Evolutionary conservation across 2,888 invertebrate species (phyloP).

Genomic region (Drosophila infuscata): DNA sequence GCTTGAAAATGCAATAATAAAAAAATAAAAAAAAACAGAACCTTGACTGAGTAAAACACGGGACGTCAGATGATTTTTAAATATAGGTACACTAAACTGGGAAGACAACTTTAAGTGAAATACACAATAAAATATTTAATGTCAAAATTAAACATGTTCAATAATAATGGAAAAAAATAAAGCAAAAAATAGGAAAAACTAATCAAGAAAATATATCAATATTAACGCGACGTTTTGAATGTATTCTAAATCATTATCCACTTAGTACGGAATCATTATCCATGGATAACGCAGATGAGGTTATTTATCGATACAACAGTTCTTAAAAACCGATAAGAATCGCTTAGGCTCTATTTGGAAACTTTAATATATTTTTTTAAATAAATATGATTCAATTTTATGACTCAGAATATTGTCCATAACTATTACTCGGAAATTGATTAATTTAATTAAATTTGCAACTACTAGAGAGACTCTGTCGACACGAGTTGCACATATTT

Average conservation of each 20-base stretch:
- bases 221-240: background rate
- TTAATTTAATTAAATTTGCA: background rate
- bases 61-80: constrained; percentile 8
- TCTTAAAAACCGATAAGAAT: background rate
- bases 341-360: too few relatives aligned
- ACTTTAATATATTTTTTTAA: too few relatives aligned
- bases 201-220: background rate
- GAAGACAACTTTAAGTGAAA: background rate
- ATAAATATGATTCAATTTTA: background rate
- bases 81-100: background rate
- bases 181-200: background rate
- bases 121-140: background rate
- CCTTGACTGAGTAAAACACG: constrained; percentile 7
- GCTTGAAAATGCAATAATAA: constrained; percentile 53
- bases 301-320: background rate
- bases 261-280: too few relatives aligned
- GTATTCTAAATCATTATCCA: too few relatives aligned
- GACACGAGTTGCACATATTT: background rate
- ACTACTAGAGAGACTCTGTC: background rate
- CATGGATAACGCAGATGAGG: background rate
- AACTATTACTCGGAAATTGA: background rate
- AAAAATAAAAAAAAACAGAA: constrained; percentile 31
- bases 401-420: background rate
- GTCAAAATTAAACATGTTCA: background rate
- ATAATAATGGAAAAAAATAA: background rate